A percentile compares a stretch with the other conserved stretches of the same genome.
Conservation (phyloP, 1,140 invertebrate species). For the Brachionus koreanus region DNA sequence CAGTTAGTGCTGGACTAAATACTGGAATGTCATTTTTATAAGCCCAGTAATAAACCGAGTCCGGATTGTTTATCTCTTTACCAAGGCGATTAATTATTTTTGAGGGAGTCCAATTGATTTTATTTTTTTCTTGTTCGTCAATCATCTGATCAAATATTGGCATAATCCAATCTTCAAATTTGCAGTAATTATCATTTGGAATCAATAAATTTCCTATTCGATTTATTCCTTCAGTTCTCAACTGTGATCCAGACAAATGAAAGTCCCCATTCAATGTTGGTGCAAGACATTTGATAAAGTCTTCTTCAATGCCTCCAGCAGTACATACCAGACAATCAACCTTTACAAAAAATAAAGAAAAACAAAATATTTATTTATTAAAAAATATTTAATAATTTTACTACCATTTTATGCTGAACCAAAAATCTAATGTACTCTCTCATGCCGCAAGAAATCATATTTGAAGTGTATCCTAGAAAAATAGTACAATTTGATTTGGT, state of each 20-base stretch:
- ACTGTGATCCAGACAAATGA: conserved; percentile 67
- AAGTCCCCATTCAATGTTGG: conserved; percentile 90
- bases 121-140: conserved; percentile 74
- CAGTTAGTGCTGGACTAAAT: conserved; percentile 93
- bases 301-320: conserved; percentile 96
- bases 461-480: conserved; percentile 95
- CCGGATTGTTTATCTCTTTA: conserved; percentile 80
- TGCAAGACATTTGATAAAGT: conserved; percentile 95
- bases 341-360: background rate
- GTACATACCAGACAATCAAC: conserved; percentile 71
- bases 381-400: conserved; percentile 70
- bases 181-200: conserved; percentile 96
- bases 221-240: conserved; percentile 85
- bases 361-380: background rate
- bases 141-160: conserved; percentile 88
- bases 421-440: conserved; percentile 78
- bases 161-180: conserved; percentile 96
- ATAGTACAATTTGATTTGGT: conserved; percentile 65
- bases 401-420: conserved; percentile 84
- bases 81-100: conserved; percentile 78
- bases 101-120: conserved; percentile 84
- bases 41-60: conserved; percentile 96
- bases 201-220: conserved; percentile 94
- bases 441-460: conserved; percentile 89
- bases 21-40: conserved; percentile 95